These are phyloP conservation scores for Schizothorax lantsangensis DNA, from an alignment of 2,797 vertebrate genomes.

Conservation along the genomic window DNA sequence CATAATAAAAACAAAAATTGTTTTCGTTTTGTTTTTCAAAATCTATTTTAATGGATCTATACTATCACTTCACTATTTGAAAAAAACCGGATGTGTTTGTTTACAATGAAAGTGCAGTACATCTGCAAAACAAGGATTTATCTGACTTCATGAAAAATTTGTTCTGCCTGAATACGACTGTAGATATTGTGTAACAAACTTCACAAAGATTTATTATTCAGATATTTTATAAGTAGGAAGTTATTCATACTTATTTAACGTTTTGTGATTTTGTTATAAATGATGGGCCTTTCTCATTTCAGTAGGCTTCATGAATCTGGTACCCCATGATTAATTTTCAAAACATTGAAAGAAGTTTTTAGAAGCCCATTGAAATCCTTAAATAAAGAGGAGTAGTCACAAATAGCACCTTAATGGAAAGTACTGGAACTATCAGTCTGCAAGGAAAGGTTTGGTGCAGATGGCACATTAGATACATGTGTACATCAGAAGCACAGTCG, in stretches of 20 bases:
- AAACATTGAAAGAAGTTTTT: background rate
- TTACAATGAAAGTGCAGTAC: no score
- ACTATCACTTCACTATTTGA: no score
- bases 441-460: background rate
- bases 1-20: no score
- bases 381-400: background rate
- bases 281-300: background rate
- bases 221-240: background rate
- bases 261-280: background rate
- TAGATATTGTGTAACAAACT: background rate
- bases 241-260: background rate
- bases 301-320: background rate
- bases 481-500: conserved; percentile 37
- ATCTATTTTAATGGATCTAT: no score
- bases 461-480: conserved; percentile 20
- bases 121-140: no score
- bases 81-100: no score
- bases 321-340: background rate
- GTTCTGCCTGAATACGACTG: background rate
- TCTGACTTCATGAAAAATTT: no score
- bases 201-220: background rate
- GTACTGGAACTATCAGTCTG: conserved; percentile 31
- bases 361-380: background rate
- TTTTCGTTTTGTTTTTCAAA: no score
- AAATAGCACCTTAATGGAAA: conserved; percentile 36